Evolutionary conservation across 1,140 invertebrate genomes (phyloP), one percentile per base, ranked within the genome.

Genomic region (Mylabris phalerata): DNA sequence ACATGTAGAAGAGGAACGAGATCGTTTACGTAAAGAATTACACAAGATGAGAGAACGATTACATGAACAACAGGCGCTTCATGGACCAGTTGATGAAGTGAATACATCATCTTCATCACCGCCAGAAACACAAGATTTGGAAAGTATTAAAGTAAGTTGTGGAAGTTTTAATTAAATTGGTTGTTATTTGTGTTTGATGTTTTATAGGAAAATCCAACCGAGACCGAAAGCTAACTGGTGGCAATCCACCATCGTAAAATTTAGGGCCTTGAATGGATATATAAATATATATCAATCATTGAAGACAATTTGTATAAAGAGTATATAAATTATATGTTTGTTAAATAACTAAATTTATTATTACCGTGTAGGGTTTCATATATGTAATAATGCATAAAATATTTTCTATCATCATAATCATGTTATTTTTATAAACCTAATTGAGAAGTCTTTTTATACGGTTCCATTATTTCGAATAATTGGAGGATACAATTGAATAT

Each of bases 1-100:
- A 71, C 82, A 85, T 61, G 77, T 82, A 60, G 88, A 91, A 69
- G 86, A 89, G 66, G 88, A 92, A 71, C 76, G 85, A 45, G 86
- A 88, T 62, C 80, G 82, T 54, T 73, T 90, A 61, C 79, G 87
- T 27, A 82, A 82, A 59, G 88, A 90, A 71, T 74, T 90, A 59
- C 82, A 85, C 58, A 79, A 80, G 65, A 82, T 81, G 48, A 78
- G 86, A 63, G 89, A 91, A 72, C 82, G 85, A 68, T 73, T 90
- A 19, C 86, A 89, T 68, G 80, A 79, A 55, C 75, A 84, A 63
- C 62, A 67, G 46, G 61, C 63, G 25, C 42, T 73, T 39, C 70
- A 72, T 55, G 57, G 63, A 49, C 25, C 48, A 57, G 45, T 47
- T 24, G 48, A 50, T 39, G 58, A 58, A 42, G 42, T n/a, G 10